Percentiles rank a stretch among this genome's conserved stretches.
Evolutionary conservation across 2,113 vertebrate species (phyloP).

Genomic region (Arvicanthis niloticus): DNA sequence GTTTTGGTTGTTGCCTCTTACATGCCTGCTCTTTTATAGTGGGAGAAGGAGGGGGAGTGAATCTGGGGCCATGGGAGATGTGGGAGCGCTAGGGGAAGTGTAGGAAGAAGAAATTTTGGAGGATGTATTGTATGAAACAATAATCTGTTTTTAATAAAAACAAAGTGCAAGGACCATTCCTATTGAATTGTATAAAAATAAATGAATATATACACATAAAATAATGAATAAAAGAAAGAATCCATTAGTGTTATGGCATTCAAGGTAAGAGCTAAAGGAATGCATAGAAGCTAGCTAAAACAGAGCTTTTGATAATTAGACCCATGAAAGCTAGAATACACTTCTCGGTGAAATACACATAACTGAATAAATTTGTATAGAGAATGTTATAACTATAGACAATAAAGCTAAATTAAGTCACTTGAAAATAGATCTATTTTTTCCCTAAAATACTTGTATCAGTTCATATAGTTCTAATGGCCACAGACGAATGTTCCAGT

Average conservation of each 20-base stretch:
- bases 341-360: not conserved
- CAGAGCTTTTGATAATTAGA: not conserved
- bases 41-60: not conserved
- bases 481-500: not conserved
- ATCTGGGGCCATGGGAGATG: not conserved
- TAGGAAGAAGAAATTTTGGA: no score
- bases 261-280: not conserved
- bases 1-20: not conserved
- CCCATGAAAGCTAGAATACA: not conserved
- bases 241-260: not conserved
- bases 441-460: not conserved
- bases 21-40: not conserved
- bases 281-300: not conserved
- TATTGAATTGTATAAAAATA: not conserved
- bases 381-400: not conserved
- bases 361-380: not conserved
- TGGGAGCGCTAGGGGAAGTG: rapidly evolving
- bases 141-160: not conserved
- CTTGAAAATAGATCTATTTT: not conserved
- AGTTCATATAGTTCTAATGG: not conserved
- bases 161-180: not conserved
- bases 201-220: not conserved
- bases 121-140: not conserved
- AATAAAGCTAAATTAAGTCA: not conserved
- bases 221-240: not conserved